Evolutionary conservation across 2,888 invertebrate genomes (phyloP), one percentile per base, ranked within the genome.

Genomic region (Drosophila pegasa): DNA sequence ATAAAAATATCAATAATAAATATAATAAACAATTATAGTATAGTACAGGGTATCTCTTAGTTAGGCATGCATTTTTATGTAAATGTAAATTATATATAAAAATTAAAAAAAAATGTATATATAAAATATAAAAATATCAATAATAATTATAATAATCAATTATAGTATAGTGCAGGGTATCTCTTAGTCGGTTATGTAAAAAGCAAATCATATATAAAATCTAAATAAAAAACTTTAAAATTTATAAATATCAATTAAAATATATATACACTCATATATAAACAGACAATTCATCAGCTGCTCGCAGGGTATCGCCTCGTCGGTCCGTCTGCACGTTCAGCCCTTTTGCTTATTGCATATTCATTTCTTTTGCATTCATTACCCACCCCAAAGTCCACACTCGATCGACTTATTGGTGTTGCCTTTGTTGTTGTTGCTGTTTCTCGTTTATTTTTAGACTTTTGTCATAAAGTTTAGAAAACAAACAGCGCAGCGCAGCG

Each of bases 381-480:
- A 40, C 43, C 33, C 43, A 43, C 16, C 37, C 50, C 27, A 29
- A 70, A 52, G 62, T 61, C 40, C 31, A 41, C 62, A 45, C 45
- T 54, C 58, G 33, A 45, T 45, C 45, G 45, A 29, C 45, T 45
- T 58, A 45, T 56, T 58, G 58, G 47, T 54, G 18, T 45, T 71
- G 58, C 31, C 55, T 41, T 40, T 58, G 43, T 55, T 62, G 58
- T 40, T 50, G 25, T 41, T 66, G 58, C 29, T 62, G 50, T 51
- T 59, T 66, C 61, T 52, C 43, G 45, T 65, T 80, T 83, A 88
- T 83, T 86, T 83, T 86, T 83, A 83, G 84, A 71, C 57, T 75
- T 77, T 86, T 86, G 83, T 86, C 83, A 88, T 86, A 80, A 88
- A 86, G 80, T 86, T 83, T 88, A 86, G 72, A 83, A 83, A 83